Base-by-base conservation (phyloP, 2,888 invertebrate species). In the Oscheius sp. region DNA sequence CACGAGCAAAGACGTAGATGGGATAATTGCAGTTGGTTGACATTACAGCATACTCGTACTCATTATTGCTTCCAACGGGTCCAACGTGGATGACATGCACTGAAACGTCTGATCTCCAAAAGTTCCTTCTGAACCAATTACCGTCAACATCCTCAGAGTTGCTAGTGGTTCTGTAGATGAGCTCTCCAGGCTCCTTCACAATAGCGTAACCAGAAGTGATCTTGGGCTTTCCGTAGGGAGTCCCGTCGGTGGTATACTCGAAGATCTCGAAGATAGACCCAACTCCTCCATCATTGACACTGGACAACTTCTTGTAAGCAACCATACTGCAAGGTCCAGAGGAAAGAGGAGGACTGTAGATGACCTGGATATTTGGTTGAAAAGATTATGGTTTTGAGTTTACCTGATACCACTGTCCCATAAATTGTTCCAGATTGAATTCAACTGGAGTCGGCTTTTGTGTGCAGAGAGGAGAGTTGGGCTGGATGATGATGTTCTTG, bases 1-100 rank as follows among this genome's bases (percentile, higher is more conserved):
- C 89, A 35, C 89, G 76, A 35, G 89, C 88, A 76, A 88, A 89
- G 13, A 89, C 89, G 80, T 89, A 88, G 51, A 89, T 76, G 33
- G 89, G 89, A 71, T 84, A 89, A 79, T 89, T 89, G 84, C 89
- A 89, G 83, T 89, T 89, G 58, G 88, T 88, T 10, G 86, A 86
- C 81, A 89, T 79, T 1, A 89, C 82, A n/a, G 84, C 84, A 74
- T 87, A 89, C 70, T 89, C 89, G 77, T 89, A 89, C 74, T 89
- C 84, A 60, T 83, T 84, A 42, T 83, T 77, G 42, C 73, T 58
- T 75, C 87, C 87, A 35, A 81, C 73, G 29, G 89, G 89, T 55
- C 89, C 89, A 58, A 82, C 81, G 72, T 81, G 81, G 50, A 89
- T 81, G 33, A 89, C 85, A 76, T 89, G 87, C 58, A 88, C 88